Evolutionary conservation across 2,888 invertebrate species (phyloP).

Genomic region (Ligdia adustata): DNA sequence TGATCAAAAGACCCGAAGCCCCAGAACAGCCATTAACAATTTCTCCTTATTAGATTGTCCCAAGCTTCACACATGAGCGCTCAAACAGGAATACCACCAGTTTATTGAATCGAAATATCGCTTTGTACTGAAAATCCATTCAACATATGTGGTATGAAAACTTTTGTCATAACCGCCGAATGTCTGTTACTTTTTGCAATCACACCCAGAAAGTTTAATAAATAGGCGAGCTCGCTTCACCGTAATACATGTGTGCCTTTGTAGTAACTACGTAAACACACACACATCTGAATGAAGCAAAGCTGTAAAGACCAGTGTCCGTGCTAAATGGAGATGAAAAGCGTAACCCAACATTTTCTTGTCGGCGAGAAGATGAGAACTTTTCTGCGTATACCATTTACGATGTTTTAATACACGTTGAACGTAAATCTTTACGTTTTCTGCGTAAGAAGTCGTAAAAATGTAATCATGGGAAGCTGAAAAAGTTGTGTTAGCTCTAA

Average conservation of each 20-base stretch:
- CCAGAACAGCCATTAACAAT: too few species aligned
- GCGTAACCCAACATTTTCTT: conserved; percentile 12
- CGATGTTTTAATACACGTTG: too few species aligned
- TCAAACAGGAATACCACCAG: conserved; percentile 19
- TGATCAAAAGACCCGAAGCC: too few species aligned
- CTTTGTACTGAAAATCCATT: conserved; percentile 32
- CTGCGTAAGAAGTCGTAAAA: too few species aligned
- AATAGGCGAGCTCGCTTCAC: conserved; percentile 31
- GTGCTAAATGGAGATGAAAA: conserved; percentile 27
- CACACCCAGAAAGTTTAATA: conserved; percentile 44
- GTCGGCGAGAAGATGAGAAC: conserved; percentile 11
- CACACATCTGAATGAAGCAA: conserved; percentile 16
- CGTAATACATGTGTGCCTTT: conserved; percentile 24
- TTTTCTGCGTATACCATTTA: neutral
- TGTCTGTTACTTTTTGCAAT: conserved; percentile 48
- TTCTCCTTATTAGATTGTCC: neutral
- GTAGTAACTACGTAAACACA: conserved; percentile 11
- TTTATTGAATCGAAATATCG: conserved; percentile 21
- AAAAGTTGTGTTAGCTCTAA: too few species aligned
- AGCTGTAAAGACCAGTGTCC: conserved; percentile 21
- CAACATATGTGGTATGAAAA: conserved; percentile 30
- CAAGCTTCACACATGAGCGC: conserved; percentile 10
- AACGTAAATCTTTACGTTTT: too few species aligned
- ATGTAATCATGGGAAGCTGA: too few species aligned
- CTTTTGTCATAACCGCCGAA: conserved; percentile 44